Conservation (phyloP, 2,797 vertebrate species). For the Staurois parvus region DNA sequence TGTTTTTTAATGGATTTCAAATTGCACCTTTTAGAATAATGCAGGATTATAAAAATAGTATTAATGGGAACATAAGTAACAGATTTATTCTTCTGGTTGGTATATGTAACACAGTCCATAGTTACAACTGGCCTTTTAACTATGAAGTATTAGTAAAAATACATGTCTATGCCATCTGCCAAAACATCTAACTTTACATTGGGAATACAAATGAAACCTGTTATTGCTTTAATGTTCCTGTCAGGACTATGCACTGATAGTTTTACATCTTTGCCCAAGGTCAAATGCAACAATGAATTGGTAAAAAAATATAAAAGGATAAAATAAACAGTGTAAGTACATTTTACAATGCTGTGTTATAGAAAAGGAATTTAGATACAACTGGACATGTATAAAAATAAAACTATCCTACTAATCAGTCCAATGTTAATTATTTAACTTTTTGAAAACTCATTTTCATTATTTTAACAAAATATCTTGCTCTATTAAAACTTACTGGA, state of each 20-base stretch:
- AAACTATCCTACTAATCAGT: background rate
- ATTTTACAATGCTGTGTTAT: background rate
- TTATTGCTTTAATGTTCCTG: conserved; percentile 20
- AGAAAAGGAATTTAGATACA: background rate
- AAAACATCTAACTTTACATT: background rate
- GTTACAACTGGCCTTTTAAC: background rate
- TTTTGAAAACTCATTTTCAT: background rate
- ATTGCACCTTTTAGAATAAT: background rate
- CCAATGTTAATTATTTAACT: background rate
- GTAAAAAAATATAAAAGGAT: background rate
- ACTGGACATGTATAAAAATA: background rate
- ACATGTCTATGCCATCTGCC: background rate
- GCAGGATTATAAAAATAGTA: background rate
- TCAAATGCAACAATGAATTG: conserved; percentile 1
- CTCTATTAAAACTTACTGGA: background rate
- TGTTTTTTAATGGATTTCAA: background rate
- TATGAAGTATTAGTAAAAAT: background rate
- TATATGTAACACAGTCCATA: background rate
- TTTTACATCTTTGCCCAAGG: background rate
- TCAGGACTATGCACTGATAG: background rate
- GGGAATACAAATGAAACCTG: conserved; percentile 8
- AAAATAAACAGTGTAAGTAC: background rate
- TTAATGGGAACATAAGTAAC: background rate
- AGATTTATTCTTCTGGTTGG: background rate
- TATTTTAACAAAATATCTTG: background rate